Percentiles rank a stretch among this genome's conserved stretches.
Conservation (phyloP, 2,113 vertebrate genomes). For the Rafetus swinhoei region DNA sequence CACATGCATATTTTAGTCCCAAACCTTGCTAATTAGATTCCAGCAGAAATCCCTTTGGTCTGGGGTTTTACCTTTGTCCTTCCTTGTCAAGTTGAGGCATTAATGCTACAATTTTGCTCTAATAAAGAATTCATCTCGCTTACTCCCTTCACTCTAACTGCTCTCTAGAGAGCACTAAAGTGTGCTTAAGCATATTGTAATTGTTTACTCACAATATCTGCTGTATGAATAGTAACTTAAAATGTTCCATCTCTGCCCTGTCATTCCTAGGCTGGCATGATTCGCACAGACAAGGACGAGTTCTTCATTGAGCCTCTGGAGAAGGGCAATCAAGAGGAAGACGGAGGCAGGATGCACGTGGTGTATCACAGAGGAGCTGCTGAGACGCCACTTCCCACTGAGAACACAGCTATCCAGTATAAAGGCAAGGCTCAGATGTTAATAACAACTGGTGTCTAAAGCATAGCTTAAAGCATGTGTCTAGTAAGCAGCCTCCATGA, state of each 20-base stretch:
- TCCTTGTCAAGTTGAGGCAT: conserved; percentile 61
- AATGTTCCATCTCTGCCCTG: conserved; percentile 60
- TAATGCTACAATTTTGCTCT: conserved; percentile 34
- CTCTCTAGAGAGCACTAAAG: conserved; percentile 64
- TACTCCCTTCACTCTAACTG: conserved; percentile 68
- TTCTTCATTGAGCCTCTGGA: conserved; percentile 97
- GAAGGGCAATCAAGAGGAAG: conserved; percentile 81
- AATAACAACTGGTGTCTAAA: background rate
- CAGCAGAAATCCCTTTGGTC: conserved; percentile 43
- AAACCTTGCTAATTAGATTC: background rate
- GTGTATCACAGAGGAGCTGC: conserved; percentile 92
- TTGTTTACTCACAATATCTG: conserved; percentile 56
- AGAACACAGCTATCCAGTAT: conserved; percentile 73
- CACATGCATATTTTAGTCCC: background rate
- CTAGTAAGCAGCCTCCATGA: background rate
- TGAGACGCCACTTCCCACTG: conserved; percentile 73
- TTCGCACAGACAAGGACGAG: conserved; percentile 94
- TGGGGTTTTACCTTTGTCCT: conserved; percentile 49
- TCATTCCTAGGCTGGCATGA: conserved; percentile 93
- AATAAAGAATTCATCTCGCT: conserved; percentile 71
- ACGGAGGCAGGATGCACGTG: conserved; percentile 88
- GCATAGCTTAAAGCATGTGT: background rate
- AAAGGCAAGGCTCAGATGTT: conserved; percentile 84
- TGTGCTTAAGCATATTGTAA: conserved; percentile 75
- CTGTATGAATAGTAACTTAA: conserved; percentile 48